Evolutionary conservation across 2,797 vertebrate species (phyloP), one percentile per base, ranked within the genome.

Genomic region (Perodicticus potto): DNA sequence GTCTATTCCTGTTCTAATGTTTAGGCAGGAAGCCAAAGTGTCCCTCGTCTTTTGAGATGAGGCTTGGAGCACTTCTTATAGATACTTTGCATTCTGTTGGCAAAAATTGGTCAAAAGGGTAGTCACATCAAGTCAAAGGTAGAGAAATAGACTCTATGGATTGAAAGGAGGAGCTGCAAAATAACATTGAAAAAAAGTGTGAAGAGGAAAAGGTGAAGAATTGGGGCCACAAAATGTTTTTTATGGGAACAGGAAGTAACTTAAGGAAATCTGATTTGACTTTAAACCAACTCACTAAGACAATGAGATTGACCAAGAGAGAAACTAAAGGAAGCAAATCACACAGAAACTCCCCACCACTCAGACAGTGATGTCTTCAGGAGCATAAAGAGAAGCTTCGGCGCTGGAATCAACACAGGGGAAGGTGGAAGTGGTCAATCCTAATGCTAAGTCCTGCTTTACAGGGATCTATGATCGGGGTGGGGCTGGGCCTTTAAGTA

Each of bases 261-360:
- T 14, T 32, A 78, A n/a, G n/a, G 37, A 37, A 77, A 67, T 2
- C 3, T 11, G 25, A 88, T 83, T 78, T 53, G 53, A 49, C n/a
- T 84, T 82, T 19, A 85, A 40, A 74, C 3, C 40, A 89, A 55
- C 3, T 95, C 86, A 89, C 76, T 81, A 85, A 87, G 16, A 43
- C 2, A 45, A 53, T 40, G 37, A 16, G 70, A 23, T 61, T 77
- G 43, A 4, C 49, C 37, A 86, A 65, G 12, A 76, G 16, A 77
- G 76, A 77, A 91, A 84, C 14, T 3, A 40, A 3, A 88, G 55
- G 43, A 80, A 86, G 16, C 27, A 72, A 80, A 80, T 22, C 10
- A 65, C 43, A 69, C 3, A 11, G n/a, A 77, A 59, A 70, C 7
- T 14, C 37, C 7, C 20, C 7, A 53, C 20, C 32, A 49, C 53